Evolutionary conservation across 64 coral and sea anemone genomes (phyloP).

Genomic region (Montipora foliosa): DNA sequence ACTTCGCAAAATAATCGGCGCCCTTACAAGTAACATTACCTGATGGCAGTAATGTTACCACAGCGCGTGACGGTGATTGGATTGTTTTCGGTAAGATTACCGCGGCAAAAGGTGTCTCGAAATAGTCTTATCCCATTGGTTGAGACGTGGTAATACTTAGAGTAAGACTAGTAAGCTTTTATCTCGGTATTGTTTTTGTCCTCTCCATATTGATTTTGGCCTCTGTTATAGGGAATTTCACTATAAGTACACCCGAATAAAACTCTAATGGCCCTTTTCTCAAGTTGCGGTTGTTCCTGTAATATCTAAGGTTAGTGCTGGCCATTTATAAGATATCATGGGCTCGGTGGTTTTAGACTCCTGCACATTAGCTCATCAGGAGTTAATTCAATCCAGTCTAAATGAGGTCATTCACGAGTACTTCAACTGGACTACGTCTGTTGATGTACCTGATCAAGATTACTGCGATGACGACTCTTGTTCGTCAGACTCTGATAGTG

Average conservation of each 20-base stretch:
- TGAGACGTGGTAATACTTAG: too few species aligned
- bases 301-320: neutral
- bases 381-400: constrained; percentile 27
- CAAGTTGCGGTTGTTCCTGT: neutral
- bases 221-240: too few species aligned
- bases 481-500: neutral
- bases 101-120: too few species aligned
- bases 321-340: constrained; percentile 4
- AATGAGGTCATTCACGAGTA: constrained; percentile 45
- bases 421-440: constrained; percentile 32
- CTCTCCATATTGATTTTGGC: too few species aligned
- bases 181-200: too few species aligned
- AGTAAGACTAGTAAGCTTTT: too few species aligned
- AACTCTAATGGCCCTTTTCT: neutral
- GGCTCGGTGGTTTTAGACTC: constrained; percentile 26
- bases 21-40: too few species aligned
- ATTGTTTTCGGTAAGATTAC: too few species aligned
- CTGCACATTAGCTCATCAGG: constrained; percentile 44
- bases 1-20: too few species aligned
- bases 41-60: too few species aligned
- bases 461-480: constrained; percentile 15
- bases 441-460: constrained; percentile 5
- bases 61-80: too few species aligned
- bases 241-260: neutral
- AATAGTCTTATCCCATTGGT: too few species aligned